Base-by-base conservation (phyloP, 2,113 vertebrate genomes). In the Clarias macrocephalus region DNA sequence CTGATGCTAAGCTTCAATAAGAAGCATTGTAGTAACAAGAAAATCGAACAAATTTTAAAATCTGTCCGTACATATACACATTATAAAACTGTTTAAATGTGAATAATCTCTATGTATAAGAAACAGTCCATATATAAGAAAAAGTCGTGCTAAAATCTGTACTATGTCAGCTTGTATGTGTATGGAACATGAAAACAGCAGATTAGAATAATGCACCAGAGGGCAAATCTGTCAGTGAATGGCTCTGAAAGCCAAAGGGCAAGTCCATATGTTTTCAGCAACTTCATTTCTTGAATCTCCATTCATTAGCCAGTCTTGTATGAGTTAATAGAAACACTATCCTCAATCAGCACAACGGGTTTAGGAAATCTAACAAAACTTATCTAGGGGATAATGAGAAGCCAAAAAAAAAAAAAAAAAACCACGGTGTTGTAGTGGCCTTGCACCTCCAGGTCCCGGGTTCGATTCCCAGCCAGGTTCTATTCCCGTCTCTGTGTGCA, bases 301-400 rank as follows among this genome's bases (percentile, higher is more conserved):
- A 54, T 30, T 52, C 59, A 77, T 73, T 59, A 77, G 25, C 28
- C 72, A 85, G n/a, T 10, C 7, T 65, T 85, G n/a, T 28, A 63
- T 10, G 15, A 76, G 33, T 48, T 85, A 54, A 85, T 65, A 76
- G 73, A 77, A 85, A 85, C 73, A 76, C 59, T 63, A 54, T 77
- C 57, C 57, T 30, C 73, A 30, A 28, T 2, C 33, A 75, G 10
- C n/a, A 65, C 25, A 62, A 77, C 37, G 63, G 23, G 3, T 42
- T 48, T 65, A 60, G 16, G 15, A 54, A 77, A 0, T 15, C 6
- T 70, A 33, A 70, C 30, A 70, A 70, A 33, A 33, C 28, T 15
- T 18, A 70, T 70, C 28, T n/a, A 28, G 63, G 4, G 25, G 25
- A 28, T 66, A 9, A 70, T 33, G 5, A 70, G 30, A 70, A 37